These are phyloP conservation scores for Turritopsis rubra DNA, from an alignment of 30 jellyfish, hydroid and myxozoan genomes.

Conservation along the genomic window DNA sequence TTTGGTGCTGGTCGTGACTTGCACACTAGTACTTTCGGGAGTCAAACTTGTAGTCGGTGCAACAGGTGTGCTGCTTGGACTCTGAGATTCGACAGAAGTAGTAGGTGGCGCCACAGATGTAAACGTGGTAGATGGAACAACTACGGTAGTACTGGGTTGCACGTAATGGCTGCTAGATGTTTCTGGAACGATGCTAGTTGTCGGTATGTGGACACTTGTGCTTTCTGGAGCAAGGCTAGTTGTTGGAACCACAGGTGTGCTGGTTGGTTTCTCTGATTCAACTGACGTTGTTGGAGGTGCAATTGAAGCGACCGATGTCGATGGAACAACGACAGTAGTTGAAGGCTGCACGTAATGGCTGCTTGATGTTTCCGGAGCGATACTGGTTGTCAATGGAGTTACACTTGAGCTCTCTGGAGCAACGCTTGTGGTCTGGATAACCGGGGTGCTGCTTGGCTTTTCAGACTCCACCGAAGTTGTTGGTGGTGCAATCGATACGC, in stretches of 20 bases:
- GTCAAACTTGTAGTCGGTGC: not conserved
- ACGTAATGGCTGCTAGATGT: constrained; percentile 30
- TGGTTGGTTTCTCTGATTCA: not conserved
- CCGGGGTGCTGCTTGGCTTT: not conserved
- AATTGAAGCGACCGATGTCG: not conserved
- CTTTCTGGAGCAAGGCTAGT: not conserved
- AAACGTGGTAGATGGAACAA: not conserved
- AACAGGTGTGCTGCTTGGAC: not conserved
- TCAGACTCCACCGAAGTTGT: not conserved
- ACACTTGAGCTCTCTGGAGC: not conserved
- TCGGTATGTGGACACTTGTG: not conserved
- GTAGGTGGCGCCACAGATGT: not conserved
- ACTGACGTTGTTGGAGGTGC: not conserved
- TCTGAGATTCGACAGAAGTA: not conserved
- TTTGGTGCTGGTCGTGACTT: not conserved
- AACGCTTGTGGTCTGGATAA: not conserved
- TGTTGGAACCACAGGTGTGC: not conserved
- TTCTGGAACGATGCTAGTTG: constrained; percentile 26
- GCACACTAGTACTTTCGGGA: not conserved
- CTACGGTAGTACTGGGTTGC: not conserved
- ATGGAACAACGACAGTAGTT: not conserved
- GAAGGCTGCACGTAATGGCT: not conserved
- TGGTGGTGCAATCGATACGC: not conserved
- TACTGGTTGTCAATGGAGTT: constrained; percentile 13
- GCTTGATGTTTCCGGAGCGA: not conserved